These are phyloP conservation scores for Parochlus steinenii DNA, from an alignment of 2,888 invertebrate genomes.

Conservation along the genomic window DNA sequence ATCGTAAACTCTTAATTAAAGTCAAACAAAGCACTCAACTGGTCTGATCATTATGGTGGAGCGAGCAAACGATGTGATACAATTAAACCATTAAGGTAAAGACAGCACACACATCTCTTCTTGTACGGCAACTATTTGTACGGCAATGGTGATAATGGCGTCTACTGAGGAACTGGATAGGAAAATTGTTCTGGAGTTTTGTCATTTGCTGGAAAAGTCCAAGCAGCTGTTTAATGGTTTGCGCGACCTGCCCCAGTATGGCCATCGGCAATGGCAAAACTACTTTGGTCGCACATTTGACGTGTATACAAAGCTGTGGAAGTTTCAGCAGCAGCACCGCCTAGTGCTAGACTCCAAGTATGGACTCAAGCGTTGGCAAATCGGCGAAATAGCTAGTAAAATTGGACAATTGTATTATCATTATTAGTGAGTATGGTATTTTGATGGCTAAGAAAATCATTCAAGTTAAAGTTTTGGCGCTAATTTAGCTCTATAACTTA, in stretches of 20 bases:
- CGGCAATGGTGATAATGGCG: slow-evolving; percentile 59
- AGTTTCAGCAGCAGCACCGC: slow-evolving; percentile 94
- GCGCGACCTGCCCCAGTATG: slow-evolving; percentile 89
- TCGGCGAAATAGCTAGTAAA: slow-evolving; percentile 95
- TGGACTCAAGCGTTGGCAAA: slow-evolving; percentile 93
- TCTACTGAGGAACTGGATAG: slow-evolving; percentile 74
- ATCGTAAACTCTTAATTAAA: too few relatives aligned
- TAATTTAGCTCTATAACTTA: background rate
- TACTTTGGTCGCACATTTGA: slow-evolving; percentile 95
- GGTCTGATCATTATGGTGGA: too few relatives aligned
- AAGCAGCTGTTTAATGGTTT: slow-evolving; percentile 94
- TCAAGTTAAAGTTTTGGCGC: background rate
- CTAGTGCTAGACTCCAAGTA: slow-evolving; percentile 81
- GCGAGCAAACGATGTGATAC: too few relatives aligned
- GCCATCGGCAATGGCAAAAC: slow-evolving; percentile 94
- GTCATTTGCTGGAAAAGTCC: slow-evolving; percentile 89
- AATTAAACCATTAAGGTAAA: too few relatives aligned
- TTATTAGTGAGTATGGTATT: slow-evolving; percentile 82
- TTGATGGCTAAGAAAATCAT: background rate
- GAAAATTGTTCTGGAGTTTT: slow-evolving; percentile 89
- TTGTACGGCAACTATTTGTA: too few relatives aligned
- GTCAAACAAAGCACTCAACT: too few relatives aligned
- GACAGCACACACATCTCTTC: too few relatives aligned
- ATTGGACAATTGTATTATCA: slow-evolving; percentile 97
- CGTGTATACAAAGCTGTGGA: slow-evolving; percentile 94